A percentile compares a stretch with the other conserved stretches of the same genome.
Conservation (phyloP, 2,113 vertebrate species). For the Zingel zingel region DNA sequence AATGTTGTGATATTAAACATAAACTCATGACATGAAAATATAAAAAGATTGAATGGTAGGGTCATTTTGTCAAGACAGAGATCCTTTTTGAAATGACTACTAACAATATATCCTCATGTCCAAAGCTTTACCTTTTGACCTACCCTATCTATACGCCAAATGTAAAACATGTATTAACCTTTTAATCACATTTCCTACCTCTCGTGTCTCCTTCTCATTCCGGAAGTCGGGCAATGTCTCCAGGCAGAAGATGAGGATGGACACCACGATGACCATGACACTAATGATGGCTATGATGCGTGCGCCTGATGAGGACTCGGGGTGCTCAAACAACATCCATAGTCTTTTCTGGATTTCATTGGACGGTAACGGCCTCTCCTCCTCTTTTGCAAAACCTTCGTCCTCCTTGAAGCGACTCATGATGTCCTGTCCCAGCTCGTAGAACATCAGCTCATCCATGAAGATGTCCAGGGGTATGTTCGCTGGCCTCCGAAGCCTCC, state of each 20-base stretch:
- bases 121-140: not conserved
- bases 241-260: conserved; percentile 95
- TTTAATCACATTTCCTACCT: conserved; percentile 80
- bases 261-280: conserved; percentile 94
- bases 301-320: conserved; percentile 91
- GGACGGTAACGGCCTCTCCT: conserved; percentile 83
- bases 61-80: not conserved
- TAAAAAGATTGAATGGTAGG: not conserved
- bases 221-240: conserved; percentile 94
- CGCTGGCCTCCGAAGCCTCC: conserved; percentile 89
- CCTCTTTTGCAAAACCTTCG: conserved; percentile 90
- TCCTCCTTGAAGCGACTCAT: conserved; percentile 91
- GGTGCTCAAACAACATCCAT: conserved; percentile 95
- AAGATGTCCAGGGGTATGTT: conserved; percentile 94
- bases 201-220: conserved; percentile 83
- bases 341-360: conserved; percentile 85
- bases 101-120: not conserved
- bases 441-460: conserved; percentile 93
- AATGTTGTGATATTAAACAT: not conserved
- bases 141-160: not conserved
- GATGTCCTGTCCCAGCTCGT: conserved; percentile 90
- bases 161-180: not conserved
- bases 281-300: conserved; percentile 93
- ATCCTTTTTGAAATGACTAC: not conserved
- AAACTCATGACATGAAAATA: not conserved